phyloP scores from a whole-genome alignment of 2,888 invertebrate genomes.

The Calameuta idolon region DNA sequence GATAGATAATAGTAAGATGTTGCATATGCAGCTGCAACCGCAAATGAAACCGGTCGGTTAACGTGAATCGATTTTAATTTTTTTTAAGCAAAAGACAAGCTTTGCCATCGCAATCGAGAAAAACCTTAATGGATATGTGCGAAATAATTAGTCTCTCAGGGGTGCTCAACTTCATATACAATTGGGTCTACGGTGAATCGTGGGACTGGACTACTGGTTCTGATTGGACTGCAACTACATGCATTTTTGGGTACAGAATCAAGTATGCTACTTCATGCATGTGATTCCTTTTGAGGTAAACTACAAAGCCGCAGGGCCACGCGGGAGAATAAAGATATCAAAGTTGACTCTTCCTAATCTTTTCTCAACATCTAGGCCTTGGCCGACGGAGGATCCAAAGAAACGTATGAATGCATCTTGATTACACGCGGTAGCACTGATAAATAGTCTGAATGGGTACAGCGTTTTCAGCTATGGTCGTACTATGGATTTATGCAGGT shows the following conservation, averaged over 20 bases:
- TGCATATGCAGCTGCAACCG: neutral
- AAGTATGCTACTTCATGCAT: neutral
- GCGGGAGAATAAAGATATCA: slow-evolving; percentile 1
- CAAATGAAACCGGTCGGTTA: neutral
- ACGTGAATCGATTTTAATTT: neutral
- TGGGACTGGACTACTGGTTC: neutral
- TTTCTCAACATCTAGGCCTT: neutral
- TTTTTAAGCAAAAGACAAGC: neutral
- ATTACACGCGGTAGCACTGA: slow-evolving; percentile 22
- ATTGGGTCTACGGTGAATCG: neutral
- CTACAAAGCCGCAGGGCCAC: neutral
- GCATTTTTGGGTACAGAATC: neutral
- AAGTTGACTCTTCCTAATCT: slow-evolving; percentile 3
- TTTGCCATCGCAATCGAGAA: neutral
- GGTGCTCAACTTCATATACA: neutral
- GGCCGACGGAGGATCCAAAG: slow-evolving; percentile 19
- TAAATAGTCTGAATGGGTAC: slow-evolving; percentile 1
- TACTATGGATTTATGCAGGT: neutral
- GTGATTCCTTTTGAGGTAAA: neutral
- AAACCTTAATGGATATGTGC: neutral
- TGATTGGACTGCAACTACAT: neutral
- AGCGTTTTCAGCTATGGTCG: neutral
- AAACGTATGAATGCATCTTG: slow-evolving; percentile 30
- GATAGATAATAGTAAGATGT: neutral
- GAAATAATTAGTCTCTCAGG: neutral